Percentiles rank a stretch among this genome's conserved stretches.
Evolutionary conservation across 2,888 invertebrate species (phyloP).

Genomic region (Rhorus exstirpatorius): DNA sequence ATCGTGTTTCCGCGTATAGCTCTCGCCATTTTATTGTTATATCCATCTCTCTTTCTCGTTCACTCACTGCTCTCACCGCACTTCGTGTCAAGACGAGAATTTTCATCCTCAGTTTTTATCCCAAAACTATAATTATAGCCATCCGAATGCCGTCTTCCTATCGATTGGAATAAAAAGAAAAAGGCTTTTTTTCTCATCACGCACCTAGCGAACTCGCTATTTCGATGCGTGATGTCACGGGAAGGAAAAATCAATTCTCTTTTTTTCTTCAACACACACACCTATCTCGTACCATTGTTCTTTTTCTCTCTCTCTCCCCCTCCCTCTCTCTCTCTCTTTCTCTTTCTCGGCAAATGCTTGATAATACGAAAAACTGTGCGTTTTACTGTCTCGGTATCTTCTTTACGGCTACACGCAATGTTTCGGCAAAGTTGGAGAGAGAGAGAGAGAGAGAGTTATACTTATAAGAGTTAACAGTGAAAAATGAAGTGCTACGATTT

Average conservation of each 20-base stretch:
- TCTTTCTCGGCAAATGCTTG: constrained; percentile 36
- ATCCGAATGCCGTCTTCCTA: background rate
- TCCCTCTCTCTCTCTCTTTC: constrained; percentile 22
- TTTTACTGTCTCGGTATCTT: constrained; percentile 23
- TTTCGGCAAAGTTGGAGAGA: background rate
- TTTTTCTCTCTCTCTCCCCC: too few species aligned
- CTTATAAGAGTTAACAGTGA: background rate
- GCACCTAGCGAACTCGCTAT: constrained; percentile 9
- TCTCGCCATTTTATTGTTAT: constrained; percentile 82
- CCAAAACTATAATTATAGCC: constrained; percentile 29
- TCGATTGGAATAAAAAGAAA: background rate
- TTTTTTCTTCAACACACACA: constrained; percentile 43
- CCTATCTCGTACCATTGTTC: constrained; percentile 18
- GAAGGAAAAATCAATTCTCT: constrained; percentile 58
- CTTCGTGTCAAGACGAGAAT: constrained; percentile 71
- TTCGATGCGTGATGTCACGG: constrained; percentile 21
- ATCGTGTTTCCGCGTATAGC: constrained; percentile 32
- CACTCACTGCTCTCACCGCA: constrained; percentile 47
- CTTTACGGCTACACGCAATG: background rate
- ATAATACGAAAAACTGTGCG: constrained; percentile 27
- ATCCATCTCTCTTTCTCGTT: constrained; percentile 58
- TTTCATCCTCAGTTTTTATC: constrained; percentile 46
- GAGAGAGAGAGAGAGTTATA: constrained; percentile 8
- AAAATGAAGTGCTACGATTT: constrained; percentile 11
- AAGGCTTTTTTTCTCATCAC: constrained; percentile 11